These are phyloP conservation scores for Notarius quadriscutis DNA, from an alignment of 2,113 vertebrate genomes.

Conservation along the genomic window DNA sequence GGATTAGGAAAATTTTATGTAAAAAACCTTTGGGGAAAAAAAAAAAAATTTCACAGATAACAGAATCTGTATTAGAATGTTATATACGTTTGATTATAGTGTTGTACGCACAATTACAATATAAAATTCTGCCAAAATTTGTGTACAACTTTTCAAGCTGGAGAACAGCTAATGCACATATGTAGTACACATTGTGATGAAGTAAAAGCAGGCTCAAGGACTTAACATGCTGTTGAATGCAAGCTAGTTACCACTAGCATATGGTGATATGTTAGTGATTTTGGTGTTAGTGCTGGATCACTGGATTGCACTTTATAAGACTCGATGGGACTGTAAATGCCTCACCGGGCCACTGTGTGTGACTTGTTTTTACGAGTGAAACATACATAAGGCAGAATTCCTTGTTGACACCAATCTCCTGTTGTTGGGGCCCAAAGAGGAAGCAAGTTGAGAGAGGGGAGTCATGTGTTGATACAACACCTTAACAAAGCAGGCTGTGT, in stretches of 20 bases:
- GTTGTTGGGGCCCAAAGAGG: constrained; percentile 73
- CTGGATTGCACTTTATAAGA: constrained; percentile 51
- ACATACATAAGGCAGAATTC: constrained; percentile 73
- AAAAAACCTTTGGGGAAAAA: not conserved
- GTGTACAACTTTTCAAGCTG: constrained; percentile 7
- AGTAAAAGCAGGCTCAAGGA: constrained; percentile 42
- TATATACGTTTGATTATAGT: not conserved
- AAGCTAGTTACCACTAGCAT: constrained; percentile 61
- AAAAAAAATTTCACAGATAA: not conserved
- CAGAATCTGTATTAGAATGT: not conserved
- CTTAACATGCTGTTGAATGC: constrained; percentile 44
- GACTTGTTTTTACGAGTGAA: constrained; percentile 67
- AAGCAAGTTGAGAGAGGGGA: constrained; percentile 66
- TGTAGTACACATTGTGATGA: constrained; percentile 6
- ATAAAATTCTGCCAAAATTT: not conserved
- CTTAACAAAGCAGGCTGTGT: constrained; percentile 78
- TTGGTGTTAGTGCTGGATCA: constrained; percentile 62
- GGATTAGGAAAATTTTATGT: not conserved
- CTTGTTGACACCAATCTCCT: constrained; percentile 78
- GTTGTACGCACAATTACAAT: not conserved
- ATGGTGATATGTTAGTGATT: constrained; percentile 60
- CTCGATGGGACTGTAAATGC: constrained; percentile 61
- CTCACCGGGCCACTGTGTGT: constrained; percentile 69
- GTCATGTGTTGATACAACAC: constrained; percentile 77
- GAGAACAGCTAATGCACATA: not conserved